A percentile compares a stretch with the other conserved stretches of the same genome.
Evolutionary conservation across 1,140 invertebrate species (phyloP).

Genomic region (Dinothrombium tinctorium): DNA sequence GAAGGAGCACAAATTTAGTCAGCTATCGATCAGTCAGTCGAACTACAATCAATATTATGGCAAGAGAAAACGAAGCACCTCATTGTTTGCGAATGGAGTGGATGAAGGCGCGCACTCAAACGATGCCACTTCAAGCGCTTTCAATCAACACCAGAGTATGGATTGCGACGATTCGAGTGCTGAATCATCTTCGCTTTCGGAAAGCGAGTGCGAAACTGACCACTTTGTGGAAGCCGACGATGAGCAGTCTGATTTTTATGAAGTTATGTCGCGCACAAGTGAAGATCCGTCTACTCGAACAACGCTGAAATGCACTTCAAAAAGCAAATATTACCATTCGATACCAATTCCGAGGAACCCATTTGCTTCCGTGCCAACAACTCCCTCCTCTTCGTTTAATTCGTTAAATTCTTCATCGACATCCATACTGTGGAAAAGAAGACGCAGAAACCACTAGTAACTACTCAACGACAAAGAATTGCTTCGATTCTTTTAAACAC

Average conservation of each 20-base stretch:
- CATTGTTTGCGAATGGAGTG: not conserved
- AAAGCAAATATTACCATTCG: not conserved
- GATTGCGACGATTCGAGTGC: not conserved
- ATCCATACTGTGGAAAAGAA: constrained; percentile 2
- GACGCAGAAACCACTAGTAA: constrained; percentile 1
- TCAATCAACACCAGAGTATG: not conserved
- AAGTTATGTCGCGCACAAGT: not conserved
- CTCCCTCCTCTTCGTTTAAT: not conserved
- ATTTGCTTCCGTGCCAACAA: constrained; percentile 1
- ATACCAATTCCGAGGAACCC: not conserved
- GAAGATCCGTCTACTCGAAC: not conserved
- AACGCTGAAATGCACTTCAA: not conserved
- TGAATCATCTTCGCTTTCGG: not conserved
- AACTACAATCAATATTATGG: constrained; percentile 1
- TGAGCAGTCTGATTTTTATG: constrained; percentile 6
- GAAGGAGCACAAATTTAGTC: not conserved
- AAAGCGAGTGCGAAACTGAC: not conserved
- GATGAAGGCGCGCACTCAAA: not conserved
- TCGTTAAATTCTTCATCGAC: constrained; percentile 1
- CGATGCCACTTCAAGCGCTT: not conserved
- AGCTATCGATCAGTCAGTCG: not conserved
- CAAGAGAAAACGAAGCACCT: constrained; percentile 1
- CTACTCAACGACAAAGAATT: too few species aligned
- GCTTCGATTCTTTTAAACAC: too few species aligned
- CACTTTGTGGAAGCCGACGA: constrained; percentile 2